Evolutionary conservation across 37 sponge, comb jelly and placozoan genomes (phyloP).

Genomic region (Halisarca cf. caerulea): DNA sequence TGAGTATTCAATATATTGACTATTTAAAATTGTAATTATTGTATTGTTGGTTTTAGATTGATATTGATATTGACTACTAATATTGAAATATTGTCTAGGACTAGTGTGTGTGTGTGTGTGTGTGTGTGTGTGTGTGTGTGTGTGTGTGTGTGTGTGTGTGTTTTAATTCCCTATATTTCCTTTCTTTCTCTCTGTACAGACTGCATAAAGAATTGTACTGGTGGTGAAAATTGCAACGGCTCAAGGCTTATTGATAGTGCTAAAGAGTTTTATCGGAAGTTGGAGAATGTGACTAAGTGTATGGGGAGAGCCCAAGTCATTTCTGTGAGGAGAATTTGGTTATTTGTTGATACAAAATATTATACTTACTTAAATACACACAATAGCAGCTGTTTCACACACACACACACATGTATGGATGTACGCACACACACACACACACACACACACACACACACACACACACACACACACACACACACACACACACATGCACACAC

Average conservation of each 20-base stretch:
- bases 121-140: background rate
- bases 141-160: background rate
- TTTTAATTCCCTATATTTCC: background rate
- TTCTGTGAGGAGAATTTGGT: background rate
- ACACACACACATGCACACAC: background rate
- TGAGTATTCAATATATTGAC: too few species aligned
- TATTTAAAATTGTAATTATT: too few species aligned
- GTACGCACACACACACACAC: constrained; percentile 10
- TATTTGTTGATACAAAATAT: background rate
- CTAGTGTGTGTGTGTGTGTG: background rate
- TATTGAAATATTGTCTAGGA: too few species aligned
- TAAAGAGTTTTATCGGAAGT: background rate
- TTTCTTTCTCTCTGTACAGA: background rate
- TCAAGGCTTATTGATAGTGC: background rate
- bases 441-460: constrained; percentile 16
- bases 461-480: constrained; percentile 13
- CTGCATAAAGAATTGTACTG: background rate
- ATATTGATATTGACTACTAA: too few species aligned
- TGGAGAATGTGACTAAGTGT: background rate
- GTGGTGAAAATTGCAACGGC: too few species aligned
- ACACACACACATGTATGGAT: background rate
- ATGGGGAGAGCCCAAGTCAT: background rate
- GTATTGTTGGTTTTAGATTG: too few species aligned
- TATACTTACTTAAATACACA: too few species aligned
- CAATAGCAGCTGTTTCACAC: too few species aligned